phyloP scores from a whole-genome alignment of 92 coral and sea anemone genomes.

The Ricordea florida region DNA sequence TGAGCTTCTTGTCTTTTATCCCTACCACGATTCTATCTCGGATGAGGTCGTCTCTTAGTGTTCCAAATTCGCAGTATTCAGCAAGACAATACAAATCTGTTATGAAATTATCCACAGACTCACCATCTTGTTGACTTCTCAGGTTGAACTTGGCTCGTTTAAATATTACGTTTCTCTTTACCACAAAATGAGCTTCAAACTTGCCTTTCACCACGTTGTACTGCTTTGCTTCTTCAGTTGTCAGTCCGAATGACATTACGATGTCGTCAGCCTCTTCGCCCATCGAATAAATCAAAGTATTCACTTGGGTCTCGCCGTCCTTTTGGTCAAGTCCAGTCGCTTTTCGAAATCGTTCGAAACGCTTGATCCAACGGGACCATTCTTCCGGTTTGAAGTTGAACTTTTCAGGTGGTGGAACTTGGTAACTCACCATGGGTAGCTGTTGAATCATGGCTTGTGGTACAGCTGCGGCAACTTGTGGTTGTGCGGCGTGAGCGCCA shows the following conservation, averaged over 20 bases:
- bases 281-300: constrained; percentile 25
- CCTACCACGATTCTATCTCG: constrained; percentile 23
- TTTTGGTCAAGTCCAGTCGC: constrained; percentile 44
- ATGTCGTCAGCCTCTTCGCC: constrained; percentile 56
- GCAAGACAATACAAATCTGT: neutral
- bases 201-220: constrained; percentile 12
- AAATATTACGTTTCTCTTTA: constrained; percentile 28
- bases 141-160: constrained; percentile 46
- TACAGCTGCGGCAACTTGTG: no score
- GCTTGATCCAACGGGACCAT: constrained; percentile 50
- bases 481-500: no score
- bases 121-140: constrained; percentile 21
- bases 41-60: constrained; percentile 16
- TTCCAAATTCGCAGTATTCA: constrained; percentile 6
- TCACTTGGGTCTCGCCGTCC: constrained; percentile 29
- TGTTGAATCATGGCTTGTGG: no score
- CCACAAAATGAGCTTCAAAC: constrained; percentile 7
- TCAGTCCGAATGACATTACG: constrained; percentile 23
- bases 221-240: neutral
- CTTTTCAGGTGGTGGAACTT: constrained; percentile 17
- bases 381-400: constrained; percentile 49
- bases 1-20: constrained; percentile 2
- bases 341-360: constrained; percentile 44
- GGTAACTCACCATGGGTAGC: no score
- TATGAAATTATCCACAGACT: constrained; percentile 17